Evolutionary conservation across 1,140 invertebrate genomes (phyloP).

Genomic region (Periplaneta americana): DNA sequence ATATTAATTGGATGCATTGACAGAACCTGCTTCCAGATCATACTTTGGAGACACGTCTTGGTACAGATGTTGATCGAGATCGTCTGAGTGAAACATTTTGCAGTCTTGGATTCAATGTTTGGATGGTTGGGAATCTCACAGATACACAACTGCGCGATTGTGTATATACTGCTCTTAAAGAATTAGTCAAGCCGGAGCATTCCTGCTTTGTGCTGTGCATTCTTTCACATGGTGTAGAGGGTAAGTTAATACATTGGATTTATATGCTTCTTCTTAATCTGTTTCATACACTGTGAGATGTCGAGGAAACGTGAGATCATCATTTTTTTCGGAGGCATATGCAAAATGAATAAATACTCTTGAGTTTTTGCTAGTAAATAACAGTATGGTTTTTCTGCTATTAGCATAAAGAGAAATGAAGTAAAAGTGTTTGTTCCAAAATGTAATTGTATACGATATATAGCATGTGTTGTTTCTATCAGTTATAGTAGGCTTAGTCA

Average conservation of each 20-base stretch:
- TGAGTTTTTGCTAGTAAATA: too few species aligned
- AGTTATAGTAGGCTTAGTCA: too few species aligned
- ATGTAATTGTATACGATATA: too few species aligned
- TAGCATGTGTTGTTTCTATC: too few species aligned
- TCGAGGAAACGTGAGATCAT: too few species aligned
- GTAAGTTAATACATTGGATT: slow-evolving; percentile 3
- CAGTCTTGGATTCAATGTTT: slow-evolving; percentile 1
- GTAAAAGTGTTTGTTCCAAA: too few species aligned
- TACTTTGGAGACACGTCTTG: background rate
- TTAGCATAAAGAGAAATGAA: too few species aligned
- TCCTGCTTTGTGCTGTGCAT: slow-evolving; percentile 13
- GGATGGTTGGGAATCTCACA: slow-evolving; percentile 3
- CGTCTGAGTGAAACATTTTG: slow-evolving; percentile 8
- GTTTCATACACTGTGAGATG: too few species aligned
- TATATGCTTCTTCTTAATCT: background rate
- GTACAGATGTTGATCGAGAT: slow-evolving; percentile 15
- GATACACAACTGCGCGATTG: background rate
- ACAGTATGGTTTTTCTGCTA: too few species aligned
- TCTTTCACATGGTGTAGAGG: slow-evolving; percentile 9
- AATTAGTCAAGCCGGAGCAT: slow-evolving; percentile 1
- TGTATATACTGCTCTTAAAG: background rate
- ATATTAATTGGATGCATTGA: too few species aligned
- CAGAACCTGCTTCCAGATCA: background rate
- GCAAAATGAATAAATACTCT: too few species aligned
- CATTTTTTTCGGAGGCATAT: too few species aligned